These are phyloP conservation scores for Forbesichthys agassizii DNA, from an alignment of 2,113 vertebrate species.

Conservation along the genomic window DNA sequence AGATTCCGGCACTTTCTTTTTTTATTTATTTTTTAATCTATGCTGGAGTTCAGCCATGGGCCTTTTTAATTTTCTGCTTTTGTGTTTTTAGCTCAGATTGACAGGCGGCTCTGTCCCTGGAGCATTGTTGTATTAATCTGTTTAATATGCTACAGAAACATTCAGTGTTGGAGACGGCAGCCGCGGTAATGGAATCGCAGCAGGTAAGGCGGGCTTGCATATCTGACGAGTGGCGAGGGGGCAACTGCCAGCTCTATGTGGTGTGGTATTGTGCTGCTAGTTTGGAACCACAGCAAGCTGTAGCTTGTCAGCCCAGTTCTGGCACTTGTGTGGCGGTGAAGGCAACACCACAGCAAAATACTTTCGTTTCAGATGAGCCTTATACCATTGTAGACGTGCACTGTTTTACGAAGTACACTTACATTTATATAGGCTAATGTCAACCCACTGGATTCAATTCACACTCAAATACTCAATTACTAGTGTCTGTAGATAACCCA, in stretches of 20 bases:
- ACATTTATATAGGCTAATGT: too few species aligned
- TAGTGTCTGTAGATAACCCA: too few species aligned
- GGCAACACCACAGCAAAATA: too few species aligned
- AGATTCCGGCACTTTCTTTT: conserved; percentile 71
- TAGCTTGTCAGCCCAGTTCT: conserved; percentile 21
- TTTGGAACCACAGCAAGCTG: conserved; percentile 5
- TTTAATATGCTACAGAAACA: conserved; percentile 87
- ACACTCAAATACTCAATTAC: too few species aligned
- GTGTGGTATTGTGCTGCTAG: conserved; percentile 28
- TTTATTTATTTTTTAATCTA: conserved; percentile 81
- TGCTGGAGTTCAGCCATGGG: conserved; percentile 81
- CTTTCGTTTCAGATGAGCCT: too few species aligned
- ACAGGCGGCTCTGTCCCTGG: conserved; percentile 78
- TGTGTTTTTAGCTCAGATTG: conserved; percentile 81
- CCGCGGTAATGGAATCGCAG: conserved; percentile 79
- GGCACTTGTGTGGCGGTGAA: too few species aligned
- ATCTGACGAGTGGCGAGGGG: conserved; percentile 69
- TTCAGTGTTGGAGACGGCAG: conserved; percentile 74
- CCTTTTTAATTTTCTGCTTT: conserved; percentile 88
- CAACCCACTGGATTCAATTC: too few species aligned
- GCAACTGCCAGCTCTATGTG: conserved; percentile 27
- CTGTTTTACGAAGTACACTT: too few species aligned
- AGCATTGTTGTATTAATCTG: conserved; percentile 85
- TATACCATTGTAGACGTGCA: too few species aligned
- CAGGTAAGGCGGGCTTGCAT: conserved; percentile 70